Base-by-base conservation (phyloP, 2,113 vertebrate genomes). In the Clupea harengus region DNA sequence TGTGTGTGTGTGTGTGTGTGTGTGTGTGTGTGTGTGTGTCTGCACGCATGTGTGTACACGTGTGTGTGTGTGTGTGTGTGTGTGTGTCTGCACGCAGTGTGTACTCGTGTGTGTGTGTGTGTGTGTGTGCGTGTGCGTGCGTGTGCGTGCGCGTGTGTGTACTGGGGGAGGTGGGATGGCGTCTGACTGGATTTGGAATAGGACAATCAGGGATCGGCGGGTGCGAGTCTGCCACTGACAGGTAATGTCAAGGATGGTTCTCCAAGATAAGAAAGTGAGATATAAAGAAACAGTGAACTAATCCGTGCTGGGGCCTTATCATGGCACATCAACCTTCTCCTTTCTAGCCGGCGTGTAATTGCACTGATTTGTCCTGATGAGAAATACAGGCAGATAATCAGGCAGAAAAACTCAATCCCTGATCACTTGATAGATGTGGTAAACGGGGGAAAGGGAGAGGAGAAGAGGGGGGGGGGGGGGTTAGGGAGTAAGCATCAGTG, bases 341-440 rank as follows among this genome's bases (percentile, higher is more conserved):
- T 90, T 94, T 91, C 90, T 90, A 85, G 85, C 72, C 39, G 83
- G 72, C 72, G 93, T 91, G 92, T 96, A 96, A 96, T 94, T 96
- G 95, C 93, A 95, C 93, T 95, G 95, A 98, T 96, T 96, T 96
- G 93, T 94, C 93, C 92, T 95, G 94, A 95, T 93, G 92, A 97
- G 95, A 96, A 95, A 92, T 93, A 94, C 82, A 94, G 90, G 91
- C 90, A 95, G 95, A 94, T 93, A 95, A 95, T 88, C 91, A 94
- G 94, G 94, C 94, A 93, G 90, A 91, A 84, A 89, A 94, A 91
- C 87, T 92, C 90, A 92, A 89, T 89, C 93, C 91, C 88, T 92
- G 89, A 95, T 94, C 93, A 92, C 86, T 44, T 88, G 92, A 95
- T 94, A 92, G 85, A 92, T 90, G 85, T 87, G 91, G 90, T 90